These are phyloP conservation scores for Xanthostigma xanthostigma DNA, from an alignment of 2,888 invertebrate genomes.

Conservation along the genomic window DNA sequence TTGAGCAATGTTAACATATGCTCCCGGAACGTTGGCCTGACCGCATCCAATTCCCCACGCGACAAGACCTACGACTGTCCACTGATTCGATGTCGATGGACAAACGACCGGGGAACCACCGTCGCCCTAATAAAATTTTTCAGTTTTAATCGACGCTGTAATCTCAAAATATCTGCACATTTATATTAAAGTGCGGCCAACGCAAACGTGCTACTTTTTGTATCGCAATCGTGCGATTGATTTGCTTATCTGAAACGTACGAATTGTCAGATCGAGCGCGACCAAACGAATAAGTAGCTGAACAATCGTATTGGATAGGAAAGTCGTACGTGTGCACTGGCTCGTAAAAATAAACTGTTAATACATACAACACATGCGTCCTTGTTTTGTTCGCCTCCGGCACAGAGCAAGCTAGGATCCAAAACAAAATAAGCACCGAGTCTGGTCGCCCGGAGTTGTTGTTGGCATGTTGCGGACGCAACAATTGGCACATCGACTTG, in stretches of 20 bases:
- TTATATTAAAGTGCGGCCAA: too few relatives aligned
- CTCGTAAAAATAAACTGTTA: neutral
- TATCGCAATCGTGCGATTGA: too few relatives aligned
- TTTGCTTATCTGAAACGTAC: too few relatives aligned
- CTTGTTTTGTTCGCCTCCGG: slow-evolving; percentile 23
- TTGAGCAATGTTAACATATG: slow-evolving; percentile 1
- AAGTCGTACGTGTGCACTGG: too few relatives aligned
- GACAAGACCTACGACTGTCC: slow-evolving; percentile 2
- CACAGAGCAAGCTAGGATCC: slow-evolving; percentile 40
- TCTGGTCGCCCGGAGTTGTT: slow-evolving; percentile 43
- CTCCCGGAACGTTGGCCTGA: slow-evolving; percentile 1
- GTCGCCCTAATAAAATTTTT: neutral
- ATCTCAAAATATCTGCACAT: neutral
- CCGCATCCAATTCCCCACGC: slow-evolving; percentile 2
- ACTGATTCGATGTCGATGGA: neutral
- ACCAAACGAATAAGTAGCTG: neutral
- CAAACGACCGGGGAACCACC: slow-evolving; percentile 3
- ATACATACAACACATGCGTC: slow-evolving; percentile 28
- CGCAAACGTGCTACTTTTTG: too few relatives aligned
- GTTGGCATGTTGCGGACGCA: slow-evolving; percentile 42
- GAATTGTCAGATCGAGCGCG: too few relatives aligned
- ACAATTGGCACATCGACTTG: slow-evolving; percentile 58
- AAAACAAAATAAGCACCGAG: slow-evolving; percentile 46
- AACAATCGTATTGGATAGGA: neutral
- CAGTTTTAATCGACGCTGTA: neutral